A percentile compares a stretch with the other conserved stretches of the same genome.
These are phyloP conservation scores for Oligia latruncula DNA, from an alignment of 2,888 invertebrate species.

Conservation along the genomic window DNA sequence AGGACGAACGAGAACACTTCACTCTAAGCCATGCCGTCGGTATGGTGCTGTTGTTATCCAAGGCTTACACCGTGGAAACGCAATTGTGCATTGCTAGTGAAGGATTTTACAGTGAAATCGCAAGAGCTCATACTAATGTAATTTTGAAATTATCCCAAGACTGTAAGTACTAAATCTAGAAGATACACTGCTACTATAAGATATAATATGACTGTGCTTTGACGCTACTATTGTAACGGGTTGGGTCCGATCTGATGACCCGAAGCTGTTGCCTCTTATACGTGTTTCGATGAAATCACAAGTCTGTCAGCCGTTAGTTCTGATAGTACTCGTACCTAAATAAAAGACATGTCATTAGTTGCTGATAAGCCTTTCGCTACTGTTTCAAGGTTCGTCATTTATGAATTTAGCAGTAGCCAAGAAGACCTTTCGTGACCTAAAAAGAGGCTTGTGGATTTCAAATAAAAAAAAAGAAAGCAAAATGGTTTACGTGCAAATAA, in stretches of 20 bases:
- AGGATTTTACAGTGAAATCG: constrained; percentile 44
- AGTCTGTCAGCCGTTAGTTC: background rate
- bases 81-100: constrained; percentile 36
- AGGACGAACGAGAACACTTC: background rate
- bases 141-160: constrained; percentile 33
- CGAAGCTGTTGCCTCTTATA: background rate
- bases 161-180: constrained; percentile 21
- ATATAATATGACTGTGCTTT: background rate
- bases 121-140: constrained; percentile 21
- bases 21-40: constrained; percentile 36
- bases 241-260: background rate
- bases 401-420: background rate
- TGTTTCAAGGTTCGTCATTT: background rate
- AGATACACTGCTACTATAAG: background rate
- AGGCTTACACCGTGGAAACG: constrained; percentile 37
- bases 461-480: background rate
- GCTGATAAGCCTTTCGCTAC: background rate
- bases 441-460: background rate
- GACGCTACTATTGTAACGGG: background rate
- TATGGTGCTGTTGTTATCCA: constrained; percentile 26
- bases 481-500: background rate
- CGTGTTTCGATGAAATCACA: background rate
- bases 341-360: background rate
- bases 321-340: background rate
- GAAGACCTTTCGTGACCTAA: background rate